Conservation (phyloP, 2,113 vertebrate species). For the Chloropsis hardwickii region DNA sequence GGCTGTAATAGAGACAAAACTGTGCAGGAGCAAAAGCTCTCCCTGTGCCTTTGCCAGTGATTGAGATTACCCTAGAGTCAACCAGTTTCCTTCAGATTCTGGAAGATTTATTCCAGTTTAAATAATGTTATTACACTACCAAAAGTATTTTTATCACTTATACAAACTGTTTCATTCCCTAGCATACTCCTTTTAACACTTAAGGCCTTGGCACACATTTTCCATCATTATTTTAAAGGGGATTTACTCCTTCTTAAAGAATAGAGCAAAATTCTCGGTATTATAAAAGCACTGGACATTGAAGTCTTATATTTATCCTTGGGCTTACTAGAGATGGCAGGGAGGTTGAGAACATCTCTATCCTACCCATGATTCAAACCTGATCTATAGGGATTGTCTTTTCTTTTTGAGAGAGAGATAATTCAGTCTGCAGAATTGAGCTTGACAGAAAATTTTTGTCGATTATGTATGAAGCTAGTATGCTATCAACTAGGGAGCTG, state of each 20-base stretch:
- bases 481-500: slow-evolving; percentile 4
- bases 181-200: not conserved
- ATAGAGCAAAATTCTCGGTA: not conserved
- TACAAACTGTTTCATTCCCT: not conserved
- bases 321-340: not conserved
- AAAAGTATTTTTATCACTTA: not conserved
- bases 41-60: not conserved
- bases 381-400: slow-evolving; percentile 23
- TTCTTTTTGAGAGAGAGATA: slow-evolving; percentile 19
- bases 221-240: not conserved
- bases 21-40: not conserved
- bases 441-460: slow-evolving; percentile 12
- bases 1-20: not conserved
- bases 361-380: slow-evolving; percentile 29
- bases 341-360: slow-evolving; percentile 9
- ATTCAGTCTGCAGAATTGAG: slow-evolving; percentile 19
- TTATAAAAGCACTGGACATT: not conserved
- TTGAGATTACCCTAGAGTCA: not conserved
- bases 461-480: slow-evolving; percentile 23
- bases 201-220: not conserved
- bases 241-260: not conserved
- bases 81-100: not conserved
- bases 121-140: not conserved
- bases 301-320: slow-evolving; percentile 8
- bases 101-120: not conserved